Percentiles rank a stretch among this genome's conserved stretches.
phyloP scores from a whole-genome alignment of 92 coral and sea anemone genomes.

The Nematostella vectensis region DNA sequence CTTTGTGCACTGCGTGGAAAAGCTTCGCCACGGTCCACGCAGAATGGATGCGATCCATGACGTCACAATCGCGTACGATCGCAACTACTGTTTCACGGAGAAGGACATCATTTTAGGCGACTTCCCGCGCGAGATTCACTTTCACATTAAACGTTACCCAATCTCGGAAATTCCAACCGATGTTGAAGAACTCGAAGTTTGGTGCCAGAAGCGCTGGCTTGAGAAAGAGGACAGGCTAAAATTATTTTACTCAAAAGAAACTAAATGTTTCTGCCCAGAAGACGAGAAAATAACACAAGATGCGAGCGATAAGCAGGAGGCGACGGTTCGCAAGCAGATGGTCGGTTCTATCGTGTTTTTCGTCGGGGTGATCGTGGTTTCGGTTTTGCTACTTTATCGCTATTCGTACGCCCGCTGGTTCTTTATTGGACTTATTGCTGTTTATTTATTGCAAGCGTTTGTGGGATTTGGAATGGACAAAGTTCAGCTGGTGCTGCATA shows the following conservation, averaged over 20 bases:
- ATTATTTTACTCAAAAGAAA: conserved; percentile 44
- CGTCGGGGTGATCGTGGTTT: neutral
- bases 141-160: conserved; percentile 68
- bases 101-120: conserved; percentile 64
- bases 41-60: conserved; percentile 76
- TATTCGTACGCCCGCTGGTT: conserved; percentile 20
- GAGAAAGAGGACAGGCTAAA: conserved; percentile 70
- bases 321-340: conserved; percentile 5
- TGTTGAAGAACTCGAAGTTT: conserved; percentile 55
- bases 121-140: conserved; percentile 83
- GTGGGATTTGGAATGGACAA: conserved; percentile 31
- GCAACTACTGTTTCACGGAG: conserved; percentile 64
- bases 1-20: conserved; percentile 70
- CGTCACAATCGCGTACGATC: conserved; percentile 80
- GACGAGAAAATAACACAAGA: conserved; percentile 7
- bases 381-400: conserved; percentile 9
- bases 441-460: conserved; percentile 7
- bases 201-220: conserved; percentile 75
- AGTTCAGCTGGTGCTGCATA: conserved; percentile 21
- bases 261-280: conserved; percentile 6
- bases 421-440: conserved; percentile 1
- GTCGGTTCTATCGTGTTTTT: conserved; percentile 8
- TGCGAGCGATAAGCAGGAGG: conserved; percentile 6
- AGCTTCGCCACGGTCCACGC: conserved; percentile 48
- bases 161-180: conserved; percentile 52